phyloP scores from a whole-genome alignment of 2,113 vertebrate species.

The Spheniscus mendiculus region DNA sequence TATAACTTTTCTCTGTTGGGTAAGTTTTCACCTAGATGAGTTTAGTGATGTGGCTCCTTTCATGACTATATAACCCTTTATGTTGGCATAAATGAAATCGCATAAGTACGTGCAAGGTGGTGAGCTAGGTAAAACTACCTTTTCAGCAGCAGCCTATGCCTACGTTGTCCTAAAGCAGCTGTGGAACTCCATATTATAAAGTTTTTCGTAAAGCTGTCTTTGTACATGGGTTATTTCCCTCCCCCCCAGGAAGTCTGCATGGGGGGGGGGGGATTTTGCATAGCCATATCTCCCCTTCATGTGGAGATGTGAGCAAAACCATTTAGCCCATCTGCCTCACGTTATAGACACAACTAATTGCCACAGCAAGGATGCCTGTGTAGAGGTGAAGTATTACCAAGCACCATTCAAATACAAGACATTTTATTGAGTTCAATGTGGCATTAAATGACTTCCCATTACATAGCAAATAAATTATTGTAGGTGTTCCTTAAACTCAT shows the following conservation, averaged over 20 bases:
- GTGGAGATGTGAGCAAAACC: neutral
- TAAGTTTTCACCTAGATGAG: neutral
- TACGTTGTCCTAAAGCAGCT: neutral
- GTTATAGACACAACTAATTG: neutral
- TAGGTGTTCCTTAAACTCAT: neutral
- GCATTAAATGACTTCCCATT: neutral
- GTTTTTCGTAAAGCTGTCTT: neutral
- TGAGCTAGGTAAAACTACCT: neutral
- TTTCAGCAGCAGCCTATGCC: neutral
- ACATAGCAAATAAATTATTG: neutral
- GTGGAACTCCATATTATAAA: neutral
- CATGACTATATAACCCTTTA: neutral
- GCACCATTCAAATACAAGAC: neutral
- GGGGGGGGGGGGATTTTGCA: neutral
- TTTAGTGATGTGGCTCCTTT: neutral
- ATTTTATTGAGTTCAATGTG: neutral
- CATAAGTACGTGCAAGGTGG: rapidly evolving
- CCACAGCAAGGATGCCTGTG: neutral
- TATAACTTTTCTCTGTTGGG: neutral
- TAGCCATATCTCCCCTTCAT: neutral
- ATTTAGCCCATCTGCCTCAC: neutral
- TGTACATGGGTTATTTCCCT: neutral
- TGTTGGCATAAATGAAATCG: neutral
- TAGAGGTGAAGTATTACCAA: neutral
- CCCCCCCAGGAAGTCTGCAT: neutral